Base-by-base conservation (phyloP, 2,113 vertebrate genomes). In the Paracyprichromis sp. region DNA sequence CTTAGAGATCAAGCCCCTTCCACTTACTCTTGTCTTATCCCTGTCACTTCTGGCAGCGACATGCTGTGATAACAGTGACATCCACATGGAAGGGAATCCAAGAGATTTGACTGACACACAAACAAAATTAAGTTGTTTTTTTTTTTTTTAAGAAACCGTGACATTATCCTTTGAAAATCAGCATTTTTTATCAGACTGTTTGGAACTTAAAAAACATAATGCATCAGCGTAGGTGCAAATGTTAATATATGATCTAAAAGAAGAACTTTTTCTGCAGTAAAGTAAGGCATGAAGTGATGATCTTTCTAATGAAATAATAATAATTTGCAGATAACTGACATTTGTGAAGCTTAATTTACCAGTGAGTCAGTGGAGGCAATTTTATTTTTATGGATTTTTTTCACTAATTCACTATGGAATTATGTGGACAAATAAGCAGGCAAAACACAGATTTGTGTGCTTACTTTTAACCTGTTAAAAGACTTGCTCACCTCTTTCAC, bases 401-500 rank as follows among this genome's bases (percentile, higher is more conserved):
- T 40, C 19, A 66, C 19, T 69, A 24, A 24, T 24, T 24, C 24
- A 24, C 24, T 24, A 3, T 24, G 34, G 40, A 69, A 61, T 36
- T 50, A 14, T 69, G 26, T 9, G 40, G 81, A 57, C 38, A 80
- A 40, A 36, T 17, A 26, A 38, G 38, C 17, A 31, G 40, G 24
- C 80, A 26, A 61, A 84, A 82, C 12, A 16, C 45, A 78, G 5
- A 47, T 79, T 63, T 13, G 34, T 5, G 61, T 66, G 34, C 61
- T 66, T 78, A 31, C 24, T 31, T 50, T 24, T 12, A 36, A 73
- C 19, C 52, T 11, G 29, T 36, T 85, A 59, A 56, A 76, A 45
- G 73, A 80, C 79, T 66, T 38, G 19, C 92, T 93, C 59, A 95
- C 94, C 95, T 92, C 84, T 85, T 84, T 95, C 66, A 89, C 95